Evolutionary conservation across 2,113 vertebrate species (phyloP).

Genomic region (Percopsis transmontana): DNA sequence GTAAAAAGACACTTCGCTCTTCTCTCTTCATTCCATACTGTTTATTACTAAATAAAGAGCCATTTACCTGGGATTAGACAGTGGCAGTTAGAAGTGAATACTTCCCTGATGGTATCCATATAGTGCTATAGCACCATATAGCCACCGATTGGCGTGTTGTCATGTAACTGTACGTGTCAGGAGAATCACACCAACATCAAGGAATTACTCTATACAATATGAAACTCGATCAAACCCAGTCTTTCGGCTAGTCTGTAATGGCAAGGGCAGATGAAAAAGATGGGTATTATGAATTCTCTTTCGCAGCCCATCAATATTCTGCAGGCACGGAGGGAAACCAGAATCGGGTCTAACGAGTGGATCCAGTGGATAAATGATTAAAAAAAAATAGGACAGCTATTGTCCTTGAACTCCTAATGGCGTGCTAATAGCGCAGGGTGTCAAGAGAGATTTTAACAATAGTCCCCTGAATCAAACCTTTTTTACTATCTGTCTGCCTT

Average conservation of each 20-base stretch:
- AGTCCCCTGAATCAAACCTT: constrained; percentile 58
- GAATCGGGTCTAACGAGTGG: constrained; percentile 57
- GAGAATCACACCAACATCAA: constrained; percentile 24
- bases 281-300: constrained; percentile 53
- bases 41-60: constrained; percentile 18
- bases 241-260: constrained; percentile 33
- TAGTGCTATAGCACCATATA: constrained; percentile 41
- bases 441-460: constrained; percentile 71
- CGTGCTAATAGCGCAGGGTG: constrained; percentile 63
- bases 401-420: constrained; percentile 76
- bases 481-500: constrained; percentile 53
- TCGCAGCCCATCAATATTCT: constrained; percentile 67
- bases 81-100: constrained; percentile 42
- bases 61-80: constrained; percentile 26
- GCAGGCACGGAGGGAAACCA: constrained; percentile 21
- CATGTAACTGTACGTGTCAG: background rate
- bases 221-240: constrained; percentile 38
- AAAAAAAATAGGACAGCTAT: constrained; percentile 56
- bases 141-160: background rate
- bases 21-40: background rate
- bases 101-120: constrained; percentile 32
- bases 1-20: no score
- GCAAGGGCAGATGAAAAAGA: constrained; percentile 42
- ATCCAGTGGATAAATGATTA: constrained; percentile 68
- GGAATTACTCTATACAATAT: constrained; percentile 40